Evolutionary conservation across 2,888 invertebrate genomes (phyloP), one percentile per base, ranked within the genome.

Genomic region (Melanargia galathea): DNA sequence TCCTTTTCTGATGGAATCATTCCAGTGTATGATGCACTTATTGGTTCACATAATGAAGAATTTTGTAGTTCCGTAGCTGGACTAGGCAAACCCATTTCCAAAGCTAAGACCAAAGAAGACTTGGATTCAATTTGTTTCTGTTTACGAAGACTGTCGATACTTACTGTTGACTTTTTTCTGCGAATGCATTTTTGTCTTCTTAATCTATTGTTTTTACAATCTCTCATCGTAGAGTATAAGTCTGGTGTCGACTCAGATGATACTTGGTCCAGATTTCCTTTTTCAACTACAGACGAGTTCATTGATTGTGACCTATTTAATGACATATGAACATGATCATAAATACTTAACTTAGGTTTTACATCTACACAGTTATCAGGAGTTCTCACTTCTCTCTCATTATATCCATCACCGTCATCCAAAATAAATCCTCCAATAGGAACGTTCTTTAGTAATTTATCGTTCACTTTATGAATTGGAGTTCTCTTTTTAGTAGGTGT

Each of bases 161-260:
- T 90, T 0, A 84, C 81, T 13, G 87, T 88, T 2, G 88, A 90
- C 67, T 92, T 92, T 70, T 92, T 91, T 66, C 93, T 86, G 2
- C 93, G 82, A 16, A 93, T 92, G 71, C 93, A 93, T 70, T 86
- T 91, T 75, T 94, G 93, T 20, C 93, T 83, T 76, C 91, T 92
- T 38, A 93, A 76, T 63, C 86, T 82, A 6, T 86, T 73, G 67
- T 86, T 87, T 6, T 77, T 75, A 5, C 78, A 79, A 66, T 82
- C 83, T 60, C 76, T 76, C 26, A 80, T 73, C 8, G 76, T 75
- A 2, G 77, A 70, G 68, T 81, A 83, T 56, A 91, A 74, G 70
- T 90, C 86, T 26, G 91, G 88, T 8, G 88, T 90, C 1, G 90
- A 90, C 72, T 82, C 87, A 40, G 86, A 83, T 16, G 85, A 79